These are phyloP conservation scores for Ceryle rudis DNA, from an alignment of 2,797 vertebrate genomes.

Conservation along the genomic window DNA sequence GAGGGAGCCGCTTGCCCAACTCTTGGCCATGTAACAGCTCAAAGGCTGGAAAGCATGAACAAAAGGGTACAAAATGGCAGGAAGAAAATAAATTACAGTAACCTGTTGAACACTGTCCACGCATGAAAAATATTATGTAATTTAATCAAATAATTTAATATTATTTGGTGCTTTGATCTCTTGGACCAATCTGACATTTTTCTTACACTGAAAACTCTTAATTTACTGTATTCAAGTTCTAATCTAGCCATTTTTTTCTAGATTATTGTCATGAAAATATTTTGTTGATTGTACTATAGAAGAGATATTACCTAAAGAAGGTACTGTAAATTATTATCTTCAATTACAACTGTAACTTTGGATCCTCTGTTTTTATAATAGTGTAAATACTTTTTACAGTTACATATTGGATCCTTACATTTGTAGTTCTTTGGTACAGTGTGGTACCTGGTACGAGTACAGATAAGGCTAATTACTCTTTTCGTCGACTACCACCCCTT, in stretches of 20 bases:
- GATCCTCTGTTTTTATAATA: background rate
- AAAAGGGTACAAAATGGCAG: slow-evolving; percentile 14
- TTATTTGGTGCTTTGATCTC: background rate
- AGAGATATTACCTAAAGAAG: background rate
- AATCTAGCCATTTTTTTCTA: background rate
- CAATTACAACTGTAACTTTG: background rate
- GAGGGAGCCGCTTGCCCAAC: slow-evolving; percentile 79
- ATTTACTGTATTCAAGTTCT: background rate
- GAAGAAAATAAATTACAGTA: background rate
- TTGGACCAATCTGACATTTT: background rate
- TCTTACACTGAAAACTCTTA: background rate
- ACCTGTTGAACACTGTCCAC: background rate
- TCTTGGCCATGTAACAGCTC: slow-evolving; percentile 33
- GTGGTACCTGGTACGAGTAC: background rate
- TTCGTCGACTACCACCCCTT: rapidly evolving
- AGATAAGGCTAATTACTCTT: background rate
- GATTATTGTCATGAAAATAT: background rate
- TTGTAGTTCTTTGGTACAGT: background rate
- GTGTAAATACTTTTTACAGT: background rate
- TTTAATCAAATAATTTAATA: too few species aligned
- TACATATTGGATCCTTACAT: background rate
- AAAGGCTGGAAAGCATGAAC: background rate
- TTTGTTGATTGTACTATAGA: background rate
- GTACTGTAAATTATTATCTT: background rate
- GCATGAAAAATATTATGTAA: background rate